Evolutionary conservation across 1,140 invertebrate species (phyloP).

Genomic region (Tenebrio molitor): DNA sequence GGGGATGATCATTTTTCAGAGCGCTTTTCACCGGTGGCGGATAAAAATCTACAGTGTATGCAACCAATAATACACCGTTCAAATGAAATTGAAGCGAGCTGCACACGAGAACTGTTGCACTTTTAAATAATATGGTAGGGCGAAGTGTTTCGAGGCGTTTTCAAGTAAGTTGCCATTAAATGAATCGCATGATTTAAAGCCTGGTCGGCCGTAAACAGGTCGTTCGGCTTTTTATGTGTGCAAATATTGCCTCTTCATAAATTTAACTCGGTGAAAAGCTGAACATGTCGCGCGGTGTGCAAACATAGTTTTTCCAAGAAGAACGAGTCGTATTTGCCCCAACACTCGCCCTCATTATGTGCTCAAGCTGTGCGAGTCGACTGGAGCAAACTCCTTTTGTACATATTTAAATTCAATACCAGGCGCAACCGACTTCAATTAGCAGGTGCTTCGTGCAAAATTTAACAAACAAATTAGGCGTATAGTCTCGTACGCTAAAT

Average conservation of each 20-base stretch:
- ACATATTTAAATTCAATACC: conserved; percentile 30
- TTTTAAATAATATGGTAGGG: too few species aligned
- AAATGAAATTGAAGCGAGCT: too few species aligned
- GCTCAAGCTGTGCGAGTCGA: too few species aligned
- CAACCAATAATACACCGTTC: too few species aligned
- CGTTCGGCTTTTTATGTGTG: conserved; percentile 3
- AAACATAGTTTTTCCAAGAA: conserved; percentile 1
- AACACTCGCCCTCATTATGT: background rate
- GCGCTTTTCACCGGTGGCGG: too few species aligned
- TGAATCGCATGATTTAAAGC: background rate
- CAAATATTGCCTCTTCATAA: conserved; percentile 9
- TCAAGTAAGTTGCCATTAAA: background rate
- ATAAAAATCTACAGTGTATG: too few species aligned
- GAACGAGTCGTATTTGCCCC: conserved; percentile 8
- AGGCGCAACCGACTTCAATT: conserved; percentile 28
- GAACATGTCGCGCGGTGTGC: background rate
- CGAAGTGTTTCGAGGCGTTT: too few species aligned
- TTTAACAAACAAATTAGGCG: conserved; percentile 31
- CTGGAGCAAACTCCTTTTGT: conserved; percentile 1
- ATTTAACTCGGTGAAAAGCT: background rate
- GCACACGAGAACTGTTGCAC: too few species aligned
- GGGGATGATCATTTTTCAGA: background rate
- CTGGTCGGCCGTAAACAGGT: background rate
- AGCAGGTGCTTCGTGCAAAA: conserved; percentile 32
- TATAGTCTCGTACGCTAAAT: conserved; percentile 8